These are phyloP conservation scores for Mionectes olivaceus DNA, from an alignment of 2,797 vertebrate genomes.

Conservation along the genomic window DNA sequence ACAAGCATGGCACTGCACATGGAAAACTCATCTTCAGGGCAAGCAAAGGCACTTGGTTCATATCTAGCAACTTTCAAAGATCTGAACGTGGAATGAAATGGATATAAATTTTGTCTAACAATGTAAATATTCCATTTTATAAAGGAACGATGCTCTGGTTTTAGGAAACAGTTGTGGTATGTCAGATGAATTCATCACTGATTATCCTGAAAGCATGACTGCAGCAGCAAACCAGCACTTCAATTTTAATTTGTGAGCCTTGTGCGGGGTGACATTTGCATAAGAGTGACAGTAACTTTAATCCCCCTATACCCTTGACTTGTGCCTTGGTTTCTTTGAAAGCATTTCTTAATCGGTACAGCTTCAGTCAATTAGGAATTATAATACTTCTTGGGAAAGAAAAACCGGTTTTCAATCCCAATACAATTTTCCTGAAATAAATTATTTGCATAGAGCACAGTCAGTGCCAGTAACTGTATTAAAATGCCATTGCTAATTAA, in stretches of 20 bases:
- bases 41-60: neutral
- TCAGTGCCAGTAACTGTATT: neutral
- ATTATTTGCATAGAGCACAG: constrained; percentile 44
- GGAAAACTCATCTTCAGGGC: constrained; percentile 57
- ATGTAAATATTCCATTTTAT: constrained; percentile 38
- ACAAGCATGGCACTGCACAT: constrained; percentile 49
- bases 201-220: constrained; percentile 64
- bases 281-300: constrained; percentile 66
- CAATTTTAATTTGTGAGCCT: constrained; percentile 66
- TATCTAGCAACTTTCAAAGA: constrained; percentile 26
- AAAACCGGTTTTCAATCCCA: constrained; percentile 14
- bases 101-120: constrained; percentile 21
- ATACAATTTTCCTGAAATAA: neutral
- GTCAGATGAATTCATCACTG: constrained; percentile 67
- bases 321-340: constrained; percentile 22
- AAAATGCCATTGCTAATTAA: constrained; percentile 36
- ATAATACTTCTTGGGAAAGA: constrained; percentile 41
- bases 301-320: constrained; percentile 53
- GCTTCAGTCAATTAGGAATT: constrained; percentile 54
- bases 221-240: constrained; percentile 31
- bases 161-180: constrained; percentile 58
- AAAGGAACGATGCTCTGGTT: constrained; percentile 56
- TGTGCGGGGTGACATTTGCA: constrained; percentile 50
- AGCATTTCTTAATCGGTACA: constrained; percentile 31
- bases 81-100: constrained; percentile 5